Conservation (phyloP, 2,113 vertebrate species). For the Panurus biarmicus region DNA sequence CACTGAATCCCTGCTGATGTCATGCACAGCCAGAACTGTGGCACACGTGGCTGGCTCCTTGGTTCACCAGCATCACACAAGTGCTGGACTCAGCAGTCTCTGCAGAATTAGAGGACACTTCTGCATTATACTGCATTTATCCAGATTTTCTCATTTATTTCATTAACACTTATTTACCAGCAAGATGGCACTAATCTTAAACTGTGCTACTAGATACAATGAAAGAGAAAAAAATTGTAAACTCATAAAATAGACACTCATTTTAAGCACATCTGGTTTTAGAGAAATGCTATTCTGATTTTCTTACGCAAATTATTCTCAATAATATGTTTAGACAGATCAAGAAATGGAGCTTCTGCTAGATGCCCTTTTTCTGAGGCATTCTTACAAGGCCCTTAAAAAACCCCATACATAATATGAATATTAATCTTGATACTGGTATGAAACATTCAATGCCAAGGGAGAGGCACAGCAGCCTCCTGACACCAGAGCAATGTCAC, state of each 20-base stretch:
- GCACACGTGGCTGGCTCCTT: fast-evolving
- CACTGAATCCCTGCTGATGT: background rate
- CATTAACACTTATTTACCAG: background rate
- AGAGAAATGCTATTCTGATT: background rate
- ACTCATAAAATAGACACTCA: background rate
- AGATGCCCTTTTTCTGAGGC: background rate
- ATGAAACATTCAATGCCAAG: background rate
- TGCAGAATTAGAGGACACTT: background rate
- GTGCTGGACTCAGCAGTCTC: background rate
- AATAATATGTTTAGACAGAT: background rate
- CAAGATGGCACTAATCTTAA: background rate
- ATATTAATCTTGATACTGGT: background rate
- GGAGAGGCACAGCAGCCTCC: background rate
- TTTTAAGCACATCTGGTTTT: background rate
- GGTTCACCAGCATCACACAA: background rate
- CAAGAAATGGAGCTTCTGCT: background rate
- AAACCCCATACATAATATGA: background rate
- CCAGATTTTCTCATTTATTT: background rate
- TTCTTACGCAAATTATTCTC: background rate
- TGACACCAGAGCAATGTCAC: background rate
- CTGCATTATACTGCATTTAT: background rate
- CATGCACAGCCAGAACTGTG: background rate
- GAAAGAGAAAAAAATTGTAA: background rate
- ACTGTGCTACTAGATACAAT: background rate
- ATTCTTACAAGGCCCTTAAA: fast-evolving